Evolutionary conservation across 2,113 vertebrate species (phyloP).

Genomic region (Myotis lucifugus): DNA sequence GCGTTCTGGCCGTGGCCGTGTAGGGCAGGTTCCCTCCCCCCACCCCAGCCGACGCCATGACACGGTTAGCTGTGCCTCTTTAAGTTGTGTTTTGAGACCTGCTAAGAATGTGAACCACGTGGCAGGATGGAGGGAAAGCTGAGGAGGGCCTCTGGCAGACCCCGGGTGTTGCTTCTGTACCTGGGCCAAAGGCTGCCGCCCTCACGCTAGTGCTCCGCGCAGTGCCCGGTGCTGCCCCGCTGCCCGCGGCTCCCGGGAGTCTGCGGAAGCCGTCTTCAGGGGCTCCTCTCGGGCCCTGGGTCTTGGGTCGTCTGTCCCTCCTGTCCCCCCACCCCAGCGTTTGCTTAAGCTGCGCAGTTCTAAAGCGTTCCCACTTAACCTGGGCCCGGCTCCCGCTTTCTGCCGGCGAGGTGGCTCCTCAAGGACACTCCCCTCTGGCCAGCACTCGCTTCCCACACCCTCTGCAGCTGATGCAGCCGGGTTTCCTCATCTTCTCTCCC

Average conservation of each 20-base stretch:
- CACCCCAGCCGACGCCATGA: background rate
- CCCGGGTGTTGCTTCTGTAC: conserved; percentile 14
- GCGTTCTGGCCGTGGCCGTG: background rate
- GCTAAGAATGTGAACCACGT: conserved; percentile 15
- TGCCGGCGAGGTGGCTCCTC: background rate
- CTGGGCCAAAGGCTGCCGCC: conserved; percentile 20
- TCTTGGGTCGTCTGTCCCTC: background rate
- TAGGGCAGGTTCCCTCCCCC: conserved; percentile 2
- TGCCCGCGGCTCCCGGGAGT: no score
- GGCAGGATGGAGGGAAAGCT: background rate
- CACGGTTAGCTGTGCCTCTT: conserved; percentile 14
- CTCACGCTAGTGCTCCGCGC: background rate
- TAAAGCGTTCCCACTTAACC: background rate
- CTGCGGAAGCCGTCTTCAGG: no score
- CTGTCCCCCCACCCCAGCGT: background rate
- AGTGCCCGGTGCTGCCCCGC: no score
- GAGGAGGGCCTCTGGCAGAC: conserved; percentile 19
- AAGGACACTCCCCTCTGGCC: conserved; percentile 64
- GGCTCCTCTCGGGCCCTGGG: background rate
- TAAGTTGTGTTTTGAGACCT: conserved; percentile 59
- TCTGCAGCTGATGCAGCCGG: conserved; percentile 78
- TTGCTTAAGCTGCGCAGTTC: background rate
- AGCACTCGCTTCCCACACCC: conserved; percentile 81
- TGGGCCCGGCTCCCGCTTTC: conserved; percentile 57
- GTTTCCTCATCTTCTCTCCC: conserved; percentile 82